A percentile compares a stretch with the other conserved stretches of the same genome.
These are phyloP conservation scores for Scartelaos histophorus DNA, from an alignment of 2,113 vertebrate genomes.

Conservation along the genomic window DNA sequence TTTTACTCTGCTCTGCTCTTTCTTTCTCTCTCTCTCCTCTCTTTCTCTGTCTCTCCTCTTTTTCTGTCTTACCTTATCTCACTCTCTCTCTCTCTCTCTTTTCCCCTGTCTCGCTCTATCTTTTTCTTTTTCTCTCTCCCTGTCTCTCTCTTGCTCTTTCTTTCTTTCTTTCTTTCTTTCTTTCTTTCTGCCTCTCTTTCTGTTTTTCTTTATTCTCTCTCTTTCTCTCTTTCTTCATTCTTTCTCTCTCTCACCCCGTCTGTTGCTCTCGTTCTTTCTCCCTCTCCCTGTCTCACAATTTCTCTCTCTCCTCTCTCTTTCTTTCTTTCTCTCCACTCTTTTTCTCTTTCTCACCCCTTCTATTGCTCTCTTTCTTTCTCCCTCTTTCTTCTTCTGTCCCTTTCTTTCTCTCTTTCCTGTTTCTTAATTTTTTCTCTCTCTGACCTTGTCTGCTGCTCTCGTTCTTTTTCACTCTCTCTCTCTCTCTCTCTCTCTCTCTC, in stretches of 20 bases:
- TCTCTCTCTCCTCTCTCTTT: constrained; percentile 10
- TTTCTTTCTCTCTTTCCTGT: background rate
- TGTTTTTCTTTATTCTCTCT: constrained; percentile 16
- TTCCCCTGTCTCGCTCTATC: background rate
- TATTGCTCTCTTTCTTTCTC: constrained; percentile 7
- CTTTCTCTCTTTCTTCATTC: background rate
- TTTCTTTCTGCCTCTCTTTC: background rate
- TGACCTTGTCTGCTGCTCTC: constrained; percentile 12
- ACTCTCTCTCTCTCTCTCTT: constrained; percentile 18
- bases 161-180: background rate
- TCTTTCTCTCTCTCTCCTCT: background rate
- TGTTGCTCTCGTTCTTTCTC: constrained; percentile 11
- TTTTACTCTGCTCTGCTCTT: constrained; percentile 3
- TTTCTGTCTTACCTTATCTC: constrained; percentile 1
- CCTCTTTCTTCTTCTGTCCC: constrained; percentile 17
- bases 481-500: background rate
- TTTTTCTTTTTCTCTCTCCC: background rate
- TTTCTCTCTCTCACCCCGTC: constrained; percentile 1
- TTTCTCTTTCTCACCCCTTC: constrained; percentile 20
- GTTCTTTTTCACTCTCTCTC: constrained; percentile 2
- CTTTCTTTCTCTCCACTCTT: constrained; percentile 19
- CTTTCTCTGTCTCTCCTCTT: background rate
- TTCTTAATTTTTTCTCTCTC: no score
- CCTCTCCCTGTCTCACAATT: background rate
- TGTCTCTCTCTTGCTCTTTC: constrained; percentile 9